Percentiles rank a stretch among this genome's conserved stretches.
Evolutionary conservation across 2,113 vertebrate species (phyloP).

Genomic region (Halichoerus grypus): DNA sequence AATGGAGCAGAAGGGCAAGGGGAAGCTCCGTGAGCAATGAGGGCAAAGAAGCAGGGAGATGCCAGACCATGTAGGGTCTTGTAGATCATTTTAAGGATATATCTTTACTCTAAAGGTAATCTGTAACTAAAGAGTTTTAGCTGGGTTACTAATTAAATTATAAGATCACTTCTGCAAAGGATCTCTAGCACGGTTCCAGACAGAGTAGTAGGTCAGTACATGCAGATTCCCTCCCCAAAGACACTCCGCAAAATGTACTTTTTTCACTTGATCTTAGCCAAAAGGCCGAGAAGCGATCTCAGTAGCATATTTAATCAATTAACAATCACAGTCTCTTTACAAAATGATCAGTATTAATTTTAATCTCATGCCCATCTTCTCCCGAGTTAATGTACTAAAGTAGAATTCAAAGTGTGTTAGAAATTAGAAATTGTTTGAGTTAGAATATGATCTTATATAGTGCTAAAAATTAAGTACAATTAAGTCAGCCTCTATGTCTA

Average conservation of each 20-base stretch:
- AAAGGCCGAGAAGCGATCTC: neutral
- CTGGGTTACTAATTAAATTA: neutral
- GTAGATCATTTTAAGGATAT: neutral
- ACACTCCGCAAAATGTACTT: neutral
- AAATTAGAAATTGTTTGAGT: conserved; percentile 53
- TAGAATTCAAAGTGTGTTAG: neutral
- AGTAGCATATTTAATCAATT: neutral
- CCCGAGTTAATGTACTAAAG: conserved; percentile 47
- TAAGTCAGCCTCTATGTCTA: neutral
- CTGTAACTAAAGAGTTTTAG: neutral
- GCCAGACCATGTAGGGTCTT: neutral
- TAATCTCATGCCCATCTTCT: conserved; percentile 3
- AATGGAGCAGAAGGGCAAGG: neutral
- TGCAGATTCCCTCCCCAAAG: neutral
- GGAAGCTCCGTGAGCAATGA: neutral
- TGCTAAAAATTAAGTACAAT: conserved; percentile 5
- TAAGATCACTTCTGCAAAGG: neutral
- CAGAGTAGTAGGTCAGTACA: neutral
- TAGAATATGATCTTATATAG: conserved; percentile 16
- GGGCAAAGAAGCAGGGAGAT: neutral
- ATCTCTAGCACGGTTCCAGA: neutral
- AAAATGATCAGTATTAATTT: conserved; percentile 26
- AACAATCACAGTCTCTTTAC: neutral
- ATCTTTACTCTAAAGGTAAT: neutral
- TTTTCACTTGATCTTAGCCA: neutral